Evolutionary conservation across 2,888 invertebrate genomes (phyloP).

Genomic region (Odontothrips loti): DNA sequence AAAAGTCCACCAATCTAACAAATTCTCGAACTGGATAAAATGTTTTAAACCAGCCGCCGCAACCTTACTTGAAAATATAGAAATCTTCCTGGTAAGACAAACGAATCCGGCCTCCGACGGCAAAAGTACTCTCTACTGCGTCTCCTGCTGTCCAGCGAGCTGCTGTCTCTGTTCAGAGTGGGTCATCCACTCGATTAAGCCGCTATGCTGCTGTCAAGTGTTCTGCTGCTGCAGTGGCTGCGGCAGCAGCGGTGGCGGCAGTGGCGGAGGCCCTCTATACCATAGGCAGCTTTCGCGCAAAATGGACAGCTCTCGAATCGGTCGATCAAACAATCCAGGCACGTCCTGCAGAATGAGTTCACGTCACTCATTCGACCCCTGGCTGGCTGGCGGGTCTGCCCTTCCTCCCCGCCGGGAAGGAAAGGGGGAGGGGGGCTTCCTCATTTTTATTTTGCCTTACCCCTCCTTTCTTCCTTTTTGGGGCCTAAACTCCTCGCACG

Average conservation of each 20-base stretch:
- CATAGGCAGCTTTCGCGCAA: no score
- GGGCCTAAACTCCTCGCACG: no score
- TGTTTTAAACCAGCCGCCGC: no score
- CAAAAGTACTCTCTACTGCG: no score
- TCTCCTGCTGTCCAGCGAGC: no score
- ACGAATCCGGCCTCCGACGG: no score
- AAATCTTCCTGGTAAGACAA: no score
- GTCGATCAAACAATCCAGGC: conserved; percentile 14
- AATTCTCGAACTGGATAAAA: no score
- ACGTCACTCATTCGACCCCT: conserved; percentile 7
- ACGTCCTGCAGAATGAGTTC: conserved; percentile 11
- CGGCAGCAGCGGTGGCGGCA: not conserved
- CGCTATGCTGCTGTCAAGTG: conserved; percentile 10
- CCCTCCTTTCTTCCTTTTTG: not conserved
- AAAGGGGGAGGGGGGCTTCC: not conserved
- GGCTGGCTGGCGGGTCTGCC: not conserved
- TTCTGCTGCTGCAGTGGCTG: not conserved
- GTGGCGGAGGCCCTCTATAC: not conserved
- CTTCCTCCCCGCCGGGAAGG: not conserved
- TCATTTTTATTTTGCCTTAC: not conserved
- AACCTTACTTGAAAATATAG: no score
- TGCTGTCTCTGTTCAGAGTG: no score
- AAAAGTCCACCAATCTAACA: no score
- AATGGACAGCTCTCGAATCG: not conserved
- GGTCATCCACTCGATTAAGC: not conserved